Base-by-base conservation (phyloP, 1,140 invertebrate species). In the Lasaia peninsularis region DNA sequence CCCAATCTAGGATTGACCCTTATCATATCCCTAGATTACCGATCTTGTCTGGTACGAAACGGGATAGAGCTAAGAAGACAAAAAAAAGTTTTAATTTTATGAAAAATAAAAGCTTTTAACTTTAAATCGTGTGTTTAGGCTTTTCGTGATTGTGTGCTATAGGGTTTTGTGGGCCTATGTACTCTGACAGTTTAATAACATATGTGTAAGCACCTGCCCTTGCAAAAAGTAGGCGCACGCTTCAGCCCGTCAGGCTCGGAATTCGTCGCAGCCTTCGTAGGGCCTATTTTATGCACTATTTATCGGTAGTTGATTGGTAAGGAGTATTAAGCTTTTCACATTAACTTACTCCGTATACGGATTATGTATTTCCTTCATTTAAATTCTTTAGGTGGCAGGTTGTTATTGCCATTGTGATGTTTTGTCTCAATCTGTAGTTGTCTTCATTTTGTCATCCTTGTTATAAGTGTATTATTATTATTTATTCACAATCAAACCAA, bases 131-230 rank as follows among this genome's bases (percentile, higher is more conserved):
- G n/a, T 20, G 16, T 48, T 48, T 48, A 24, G 44, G 44, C 44
- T 48, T 49, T 35, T 28, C 78, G 44, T 48, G 44, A 48, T 24
- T 20, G 18, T 48, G 67, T 67, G 68, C 65, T 80, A 78, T 80
- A 71, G 65, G 68, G 71, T 63, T 69, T 62, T 71, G 63, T 63
- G 53, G 12, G 24, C 32, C 24, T 63, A 68, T 73, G 75, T 79
- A 69, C 67, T 80, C 80, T 86, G 85, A 86, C 80, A 88, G 82
- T 86, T 85, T 88, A 86, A 88, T 83, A 84, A 80, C 85, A 88
- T 85, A 85, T 88, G 83, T 73, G 67, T 69, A 35, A 69, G 73
- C 85, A 88, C 85, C 85, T 88, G 85, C 81, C 69, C 34, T 59
- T 83, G 80, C 81, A 88, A 88, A 88, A 88, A 86, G 75, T 79